Percentiles rank a stretch among this genome's conserved stretches.
Conservation (phyloP, 1,140 invertebrate genomes). For the Drosophila pachea region DNA sequence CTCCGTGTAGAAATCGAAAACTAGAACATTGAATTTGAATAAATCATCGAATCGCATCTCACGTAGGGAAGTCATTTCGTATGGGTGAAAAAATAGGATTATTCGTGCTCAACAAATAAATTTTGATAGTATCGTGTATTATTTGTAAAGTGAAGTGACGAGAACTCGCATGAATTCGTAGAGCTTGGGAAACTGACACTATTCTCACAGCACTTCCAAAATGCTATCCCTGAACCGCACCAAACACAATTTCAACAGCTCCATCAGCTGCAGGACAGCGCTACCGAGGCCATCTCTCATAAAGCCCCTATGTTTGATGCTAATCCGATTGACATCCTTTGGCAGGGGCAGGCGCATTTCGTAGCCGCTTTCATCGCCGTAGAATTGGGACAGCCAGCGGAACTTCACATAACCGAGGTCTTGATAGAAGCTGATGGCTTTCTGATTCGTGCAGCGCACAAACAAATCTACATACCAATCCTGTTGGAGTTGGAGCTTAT, state of each 20-base stretch:
- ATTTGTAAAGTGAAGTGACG: no score
- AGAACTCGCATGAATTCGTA: neutral
- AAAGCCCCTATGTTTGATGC: slow-evolving; percentile 4
- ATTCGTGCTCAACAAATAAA: slow-evolving; percentile 17
- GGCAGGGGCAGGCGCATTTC: slow-evolving; percentile 47
- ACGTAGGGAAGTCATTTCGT: slow-evolving; percentile 42
- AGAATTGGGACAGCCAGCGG: slow-evolving; percentile 25
- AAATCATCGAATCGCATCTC: slow-evolving; percentile 54
- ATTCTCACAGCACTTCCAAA: neutral
- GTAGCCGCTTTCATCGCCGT: slow-evolving; percentile 46
- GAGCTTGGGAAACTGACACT: neutral
- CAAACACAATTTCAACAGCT: neutral
- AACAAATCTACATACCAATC: slow-evolving; percentile 41
- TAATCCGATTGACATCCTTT: slow-evolving; percentile 25
- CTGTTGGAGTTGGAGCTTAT: neutral
- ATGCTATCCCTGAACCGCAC: neutral
- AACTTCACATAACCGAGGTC: slow-evolving; percentile 41
- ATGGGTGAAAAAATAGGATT: neutral
- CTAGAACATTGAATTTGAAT: slow-evolving; percentile 56
- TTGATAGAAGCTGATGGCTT: slow-evolving; percentile 41
- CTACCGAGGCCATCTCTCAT: neutral
- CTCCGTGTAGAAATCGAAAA: slow-evolving; percentile 55
- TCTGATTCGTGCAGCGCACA: slow-evolving; percentile 35
- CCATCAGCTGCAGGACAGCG: neutral
- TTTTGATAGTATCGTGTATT: slow-evolving; percentile 26